Evolutionary conservation across 2,797 vertebrate species (phyloP).

Genomic region (Anableps anableps): DNA sequence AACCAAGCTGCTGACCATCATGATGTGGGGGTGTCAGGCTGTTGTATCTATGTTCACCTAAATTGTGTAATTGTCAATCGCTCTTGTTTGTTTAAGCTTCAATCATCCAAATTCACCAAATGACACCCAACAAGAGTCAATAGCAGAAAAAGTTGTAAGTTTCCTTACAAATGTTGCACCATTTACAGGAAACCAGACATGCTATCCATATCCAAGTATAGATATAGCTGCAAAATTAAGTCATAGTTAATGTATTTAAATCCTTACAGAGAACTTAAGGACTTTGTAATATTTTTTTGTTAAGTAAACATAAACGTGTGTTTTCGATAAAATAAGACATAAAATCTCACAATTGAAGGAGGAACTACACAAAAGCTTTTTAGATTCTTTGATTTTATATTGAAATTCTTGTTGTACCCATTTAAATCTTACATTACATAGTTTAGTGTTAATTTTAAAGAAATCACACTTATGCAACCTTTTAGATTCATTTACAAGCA

Average conservation of each 20-base stretch:
- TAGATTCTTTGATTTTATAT: neutral
- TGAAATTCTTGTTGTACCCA: neutral
- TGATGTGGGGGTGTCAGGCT: neutral
- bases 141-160: neutral
- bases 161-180: neutral
- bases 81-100: neutral
- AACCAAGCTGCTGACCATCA: neutral
- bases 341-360: neutral
- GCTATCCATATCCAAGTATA: neutral
- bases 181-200: neutral
- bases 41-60: too few species aligned
- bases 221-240: neutral
- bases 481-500: neutral
- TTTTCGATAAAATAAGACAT: neutral
- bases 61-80: too few species aligned
- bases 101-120: neutral
- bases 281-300: neutral
- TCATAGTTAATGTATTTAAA: too few species aligned
- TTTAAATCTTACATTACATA: neutral
- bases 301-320: neutral
- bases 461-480: neutral
- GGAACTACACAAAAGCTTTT: neutral
- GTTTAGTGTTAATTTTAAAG: neutral
- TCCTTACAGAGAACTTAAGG: too few species aligned
- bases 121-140: neutral